Evolutionary conservation across 2,113 vertebrate species (phyloP).

Genomic region (Alethe diademata): DNA sequence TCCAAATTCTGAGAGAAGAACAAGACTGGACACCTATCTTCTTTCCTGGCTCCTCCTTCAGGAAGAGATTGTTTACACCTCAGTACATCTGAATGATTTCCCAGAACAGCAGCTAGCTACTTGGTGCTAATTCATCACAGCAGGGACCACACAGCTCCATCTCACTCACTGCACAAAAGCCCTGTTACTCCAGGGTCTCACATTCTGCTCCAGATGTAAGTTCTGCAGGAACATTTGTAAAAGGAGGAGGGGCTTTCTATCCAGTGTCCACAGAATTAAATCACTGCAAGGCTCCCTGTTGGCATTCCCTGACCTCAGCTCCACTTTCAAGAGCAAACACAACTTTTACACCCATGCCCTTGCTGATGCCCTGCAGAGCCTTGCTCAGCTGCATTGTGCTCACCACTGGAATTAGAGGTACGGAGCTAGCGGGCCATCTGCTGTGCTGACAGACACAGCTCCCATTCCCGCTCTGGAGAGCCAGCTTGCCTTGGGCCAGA

Average conservation of each 20-base stretch:
- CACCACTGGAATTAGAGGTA: not conserved
- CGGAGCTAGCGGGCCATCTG: not conserved
- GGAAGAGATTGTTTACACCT: not conserved
- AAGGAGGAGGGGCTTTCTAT: not conserved
- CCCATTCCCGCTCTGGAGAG: not conserved
- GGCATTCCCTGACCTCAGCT: not conserved
- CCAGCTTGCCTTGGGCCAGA: not conserved
- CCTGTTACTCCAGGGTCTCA: not conserved
- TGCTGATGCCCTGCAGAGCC: not conserved
- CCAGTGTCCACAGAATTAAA: not conserved
- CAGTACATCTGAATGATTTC: not conserved
- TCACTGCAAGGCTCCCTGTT: not conserved
- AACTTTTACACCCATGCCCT: not conserved
- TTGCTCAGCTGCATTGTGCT: not conserved
- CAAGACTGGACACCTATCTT: not conserved
- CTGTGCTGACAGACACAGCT: not conserved
- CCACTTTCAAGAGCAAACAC: not conserved
- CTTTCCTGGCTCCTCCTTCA: not conserved
- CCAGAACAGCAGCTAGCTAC: not conserved
- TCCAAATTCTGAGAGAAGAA: not conserved
- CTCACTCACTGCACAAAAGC: not conserved
- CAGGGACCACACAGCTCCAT: not conserved
- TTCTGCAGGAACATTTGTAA: not conserved
- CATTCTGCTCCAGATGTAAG: not conserved
- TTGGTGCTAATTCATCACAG: not conserved